These are phyloP conservation scores for Campylomormyrus tamandua DNA, from an alignment of 2,113 vertebrate genomes.

Conservation along the genomic window DNA sequence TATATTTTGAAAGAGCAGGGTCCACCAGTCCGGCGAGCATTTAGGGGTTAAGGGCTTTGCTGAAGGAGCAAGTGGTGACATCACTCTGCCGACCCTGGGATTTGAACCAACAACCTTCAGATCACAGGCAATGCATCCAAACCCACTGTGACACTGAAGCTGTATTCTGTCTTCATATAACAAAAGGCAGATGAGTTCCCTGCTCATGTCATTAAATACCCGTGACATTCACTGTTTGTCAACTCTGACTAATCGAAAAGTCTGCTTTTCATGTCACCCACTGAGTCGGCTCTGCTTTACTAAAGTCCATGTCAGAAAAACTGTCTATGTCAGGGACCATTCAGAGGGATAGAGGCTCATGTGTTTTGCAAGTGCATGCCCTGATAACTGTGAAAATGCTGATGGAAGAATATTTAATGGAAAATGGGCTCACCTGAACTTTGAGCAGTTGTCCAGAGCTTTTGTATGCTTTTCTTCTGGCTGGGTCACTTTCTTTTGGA, in stretches of 20 bases:
- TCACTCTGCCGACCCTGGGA: neutral
- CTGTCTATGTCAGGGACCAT: neutral
- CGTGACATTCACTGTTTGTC: neutral
- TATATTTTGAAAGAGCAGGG: neutral
- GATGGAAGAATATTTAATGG: neutral
- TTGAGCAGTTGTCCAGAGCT: neutral
- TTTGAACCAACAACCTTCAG: neutral
- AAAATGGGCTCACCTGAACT: neutral
- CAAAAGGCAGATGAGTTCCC: neutral
- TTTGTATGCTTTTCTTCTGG: neutral
- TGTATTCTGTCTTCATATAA: neutral
- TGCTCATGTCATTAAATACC: conserved; percentile 14
- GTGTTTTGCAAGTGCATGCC: neutral
- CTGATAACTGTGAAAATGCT: neutral
- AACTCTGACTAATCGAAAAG: neutral
- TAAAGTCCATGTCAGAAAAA: neutral
- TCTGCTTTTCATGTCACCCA: neutral
- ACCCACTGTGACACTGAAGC: neutral
- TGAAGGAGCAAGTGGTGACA: neutral
- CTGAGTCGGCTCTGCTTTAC: neutral
- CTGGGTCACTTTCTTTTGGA: neutral
- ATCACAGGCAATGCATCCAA: neutral
- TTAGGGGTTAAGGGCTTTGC: neutral
- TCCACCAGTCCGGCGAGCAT: neutral
- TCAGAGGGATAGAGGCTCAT: neutral